Evolutionary conservation across 2,113 vertebrate species (phyloP).

Genomic region (Ceuthmochares aereus): DNA sequence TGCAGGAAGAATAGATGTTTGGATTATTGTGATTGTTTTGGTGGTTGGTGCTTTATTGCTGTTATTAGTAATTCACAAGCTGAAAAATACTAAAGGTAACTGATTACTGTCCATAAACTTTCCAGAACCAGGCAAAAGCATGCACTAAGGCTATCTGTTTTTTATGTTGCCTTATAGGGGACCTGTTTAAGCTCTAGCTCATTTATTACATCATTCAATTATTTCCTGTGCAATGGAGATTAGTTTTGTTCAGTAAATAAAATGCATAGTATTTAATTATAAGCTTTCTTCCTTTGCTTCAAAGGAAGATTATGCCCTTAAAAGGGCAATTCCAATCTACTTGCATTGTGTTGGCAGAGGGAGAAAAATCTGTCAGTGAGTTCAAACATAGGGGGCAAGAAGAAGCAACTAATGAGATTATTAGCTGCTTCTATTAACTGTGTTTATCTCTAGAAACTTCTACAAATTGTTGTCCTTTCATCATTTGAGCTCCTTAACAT

Average conservation of each 20-base stretch:
- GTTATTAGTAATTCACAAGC: neutral
- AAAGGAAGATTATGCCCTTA: neutral
- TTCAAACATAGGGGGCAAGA: neutral
- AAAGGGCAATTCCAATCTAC: neutral
- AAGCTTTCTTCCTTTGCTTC: neutral
- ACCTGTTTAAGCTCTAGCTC: neutral
- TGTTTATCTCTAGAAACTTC: neutral
- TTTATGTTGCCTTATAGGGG: neutral
- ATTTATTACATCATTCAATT: neutral
- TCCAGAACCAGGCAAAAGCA: neutral
- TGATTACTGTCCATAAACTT: neutral
- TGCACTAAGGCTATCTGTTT: neutral
- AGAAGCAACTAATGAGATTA: neutral
- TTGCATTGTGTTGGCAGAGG: neutral
- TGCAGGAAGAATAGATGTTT: neutral
- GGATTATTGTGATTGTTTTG: rapidly evolving
- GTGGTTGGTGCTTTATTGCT: rapidly evolving
- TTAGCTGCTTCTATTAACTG: neutral
- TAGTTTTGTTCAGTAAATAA: neutral
- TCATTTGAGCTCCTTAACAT: neutral
- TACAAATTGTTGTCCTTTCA: neutral
- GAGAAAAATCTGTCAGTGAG: neutral
- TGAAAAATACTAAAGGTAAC: slow-evolving; percentile 17
- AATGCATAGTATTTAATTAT: neutral
- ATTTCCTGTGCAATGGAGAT: neutral